A percentile compares a stretch with the other conserved stretches of the same genome.
Evolutionary conservation across 2,113 vertebrate species (phyloP).

Genomic region (Cyprinodon variegatus): DNA sequence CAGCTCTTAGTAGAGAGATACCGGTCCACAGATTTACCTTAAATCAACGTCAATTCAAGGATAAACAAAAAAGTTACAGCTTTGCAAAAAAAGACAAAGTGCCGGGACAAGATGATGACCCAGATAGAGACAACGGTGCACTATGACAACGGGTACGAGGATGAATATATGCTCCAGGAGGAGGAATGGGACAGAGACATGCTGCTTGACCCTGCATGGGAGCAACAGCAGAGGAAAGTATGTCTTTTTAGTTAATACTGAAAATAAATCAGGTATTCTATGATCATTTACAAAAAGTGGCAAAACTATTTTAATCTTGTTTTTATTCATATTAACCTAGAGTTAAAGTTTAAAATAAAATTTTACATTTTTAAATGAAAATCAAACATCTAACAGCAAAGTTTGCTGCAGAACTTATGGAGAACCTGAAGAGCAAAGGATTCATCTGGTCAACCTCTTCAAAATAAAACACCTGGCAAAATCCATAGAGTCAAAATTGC

Average conservation of each 20-base stretch:
- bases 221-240: slow-evolving; percentile 85
- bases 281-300: neutral
- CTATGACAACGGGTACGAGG: slow-evolving; percentile 81
- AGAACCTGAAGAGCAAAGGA: neutral
- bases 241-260: slow-evolving; percentile 5
- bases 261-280: neutral
- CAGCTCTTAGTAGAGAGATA: slow-evolving; percentile 7
- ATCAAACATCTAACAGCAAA: neutral
- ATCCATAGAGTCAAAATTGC: too few species aligned
- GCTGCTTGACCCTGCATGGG: slow-evolving; percentile 84
- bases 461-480: neutral
- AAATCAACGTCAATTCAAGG: neutral
- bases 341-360: too few species aligned
- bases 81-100: slow-evolving; percentile 23
- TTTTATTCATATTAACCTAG: neutral
- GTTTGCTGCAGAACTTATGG: neutral
- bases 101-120: slow-evolving; percentile 65
- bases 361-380: neutral
- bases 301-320: too few species aligned
- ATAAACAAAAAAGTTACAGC: slow-evolving; percentile 14
- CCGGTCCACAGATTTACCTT: neutral
- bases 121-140: slow-evolving; percentile 73
- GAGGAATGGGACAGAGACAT: slow-evolving; percentile 86
- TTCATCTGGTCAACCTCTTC: neutral
- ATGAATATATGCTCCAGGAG: slow-evolving; percentile 82